phyloP scores from a whole-genome alignment of 2,797 vertebrate genomes.

The Lophotriccus pileatus region DNA sequence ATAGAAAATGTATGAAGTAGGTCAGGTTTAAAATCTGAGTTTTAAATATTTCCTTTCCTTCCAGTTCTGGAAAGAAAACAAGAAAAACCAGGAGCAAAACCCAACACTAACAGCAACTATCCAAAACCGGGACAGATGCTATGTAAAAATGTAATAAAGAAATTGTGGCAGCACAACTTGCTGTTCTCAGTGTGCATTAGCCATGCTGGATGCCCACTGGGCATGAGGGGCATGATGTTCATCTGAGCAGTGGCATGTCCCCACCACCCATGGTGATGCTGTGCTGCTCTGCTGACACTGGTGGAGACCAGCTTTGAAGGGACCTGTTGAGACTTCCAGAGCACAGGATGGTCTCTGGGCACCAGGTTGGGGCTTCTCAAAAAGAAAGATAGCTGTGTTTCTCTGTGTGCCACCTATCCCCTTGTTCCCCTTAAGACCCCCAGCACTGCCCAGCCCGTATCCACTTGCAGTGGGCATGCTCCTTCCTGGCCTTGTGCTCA shows the following conservation, averaged over 20 bases:
- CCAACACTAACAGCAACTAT: neutral
- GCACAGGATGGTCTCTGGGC: accelerated
- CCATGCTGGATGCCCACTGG: neutral
- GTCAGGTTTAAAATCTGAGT: neutral
- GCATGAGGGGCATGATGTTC: neutral
- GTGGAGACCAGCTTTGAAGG: neutral
- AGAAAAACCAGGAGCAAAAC: neutral
- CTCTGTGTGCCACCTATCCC: neutral
- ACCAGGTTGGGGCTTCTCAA: neutral
- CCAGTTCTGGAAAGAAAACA: neutral
- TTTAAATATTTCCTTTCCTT: neutral
- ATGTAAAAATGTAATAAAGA: neutral
- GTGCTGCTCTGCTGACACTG: neutral
- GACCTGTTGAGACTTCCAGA: neutral
- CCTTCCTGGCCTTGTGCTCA: neutral
- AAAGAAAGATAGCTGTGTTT: neutral
- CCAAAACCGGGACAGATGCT: neutral
- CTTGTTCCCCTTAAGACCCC: neutral
- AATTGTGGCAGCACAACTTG: neutral
- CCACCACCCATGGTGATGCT: accelerated
- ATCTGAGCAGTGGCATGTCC: neutral
- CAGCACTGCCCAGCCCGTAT: accelerated
- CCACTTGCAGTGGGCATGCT: neutral
- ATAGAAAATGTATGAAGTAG: neutral
- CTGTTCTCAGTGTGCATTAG: neutral